Base-by-base conservation (phyloP, 2,888 invertebrate species). In the Syrphus vitripennis region DNA sequence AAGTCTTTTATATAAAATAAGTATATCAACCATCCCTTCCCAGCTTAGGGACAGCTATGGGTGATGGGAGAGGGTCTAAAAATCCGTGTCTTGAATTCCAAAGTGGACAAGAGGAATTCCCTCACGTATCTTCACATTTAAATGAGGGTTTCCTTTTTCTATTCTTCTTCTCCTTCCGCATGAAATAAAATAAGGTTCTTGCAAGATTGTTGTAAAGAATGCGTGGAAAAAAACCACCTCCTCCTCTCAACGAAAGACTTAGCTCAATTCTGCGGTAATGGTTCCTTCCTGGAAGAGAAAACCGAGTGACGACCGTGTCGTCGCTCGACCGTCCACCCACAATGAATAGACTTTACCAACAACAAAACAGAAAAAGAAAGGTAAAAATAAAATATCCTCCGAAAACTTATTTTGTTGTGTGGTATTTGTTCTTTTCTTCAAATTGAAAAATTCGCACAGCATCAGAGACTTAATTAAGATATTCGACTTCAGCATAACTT, bases 401-500 rank as follows among this genome's bases (percentile, higher is more conserved):
- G 10, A 72, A 31, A 63, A n/a, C 45, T 53, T 67, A 71, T 67
- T 78, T 74, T 70, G 78, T 74, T 63, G 24, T 74, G n/a, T 21
- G 40, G 50, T 16, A 69, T 67, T 83, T 77, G 24, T 65, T 55
- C 26, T 37, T 76, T 74, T 72, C 48, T 77, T 72, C 34, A 74
- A 86, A 84, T 74, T 76, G 72, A 65, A 82, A 81, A 86, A 74
- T 81, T n/a, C 81, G 69, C 81, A 77, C 21, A 78, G 86, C 50
- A n/a, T n/a, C n/a, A n/a, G n/a, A 74, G 82, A 82, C 82, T 86
- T 86, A 86, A 86, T 86, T 82, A 86, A 86, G 82, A 86, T 65
- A 82, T 86, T 82, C 77, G 84, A 77, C 55, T 72, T 81, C 29
- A 69, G 40, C 37, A 40, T 34, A 12, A 34, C 16, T 31, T 14